Percentiles rank a stretch among this genome's conserved stretches.
Evolutionary conservation across 2,797 vertebrate genomes (phyloP).

Genomic region (Neoniphon sammara): DNA sequence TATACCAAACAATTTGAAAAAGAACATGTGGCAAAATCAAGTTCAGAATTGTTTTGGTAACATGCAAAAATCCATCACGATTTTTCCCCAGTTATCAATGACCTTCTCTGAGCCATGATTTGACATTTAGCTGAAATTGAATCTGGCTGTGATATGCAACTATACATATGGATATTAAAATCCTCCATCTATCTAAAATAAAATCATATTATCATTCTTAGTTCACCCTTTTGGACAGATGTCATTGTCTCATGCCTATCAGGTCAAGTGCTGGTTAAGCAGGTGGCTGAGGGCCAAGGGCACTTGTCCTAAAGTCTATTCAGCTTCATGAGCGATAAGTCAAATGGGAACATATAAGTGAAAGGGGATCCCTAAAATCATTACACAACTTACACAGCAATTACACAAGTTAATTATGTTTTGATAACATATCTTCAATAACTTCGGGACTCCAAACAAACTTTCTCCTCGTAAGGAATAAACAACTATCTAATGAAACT

Average conservation of each 20-base stretch:
- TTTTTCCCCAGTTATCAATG: slow-evolving; percentile 68
- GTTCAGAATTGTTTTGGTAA: slow-evolving; percentile 57
- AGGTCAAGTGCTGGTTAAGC: slow-evolving; percentile 58
- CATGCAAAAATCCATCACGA: slow-evolving; percentile 59
- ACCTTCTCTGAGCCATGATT: slow-evolving; percentile 70
- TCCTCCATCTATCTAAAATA: slow-evolving; percentile 60
- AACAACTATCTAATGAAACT: slow-evolving; percentile 21
- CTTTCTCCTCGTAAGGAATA: not conserved
- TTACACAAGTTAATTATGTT: not conserved
- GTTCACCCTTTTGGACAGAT: slow-evolving; percentile 72
- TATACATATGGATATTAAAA: slow-evolving; percentile 67
- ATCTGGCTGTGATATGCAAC: slow-evolving; percentile 69
- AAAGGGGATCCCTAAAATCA: slow-evolving; percentile 8
- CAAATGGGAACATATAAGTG: slow-evolving; percentile 1
- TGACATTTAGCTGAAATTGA: slow-evolving; percentile 79
- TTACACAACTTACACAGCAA: not conserved
- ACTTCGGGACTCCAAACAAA: not conserved
- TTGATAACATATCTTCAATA: not conserved
- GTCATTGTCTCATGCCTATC: slow-evolving; percentile 65
- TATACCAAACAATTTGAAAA: slow-evolving; percentile 25
- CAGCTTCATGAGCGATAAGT: slow-evolving; percentile 19
- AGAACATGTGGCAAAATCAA: slow-evolving; percentile 42
- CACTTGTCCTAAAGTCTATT: slow-evolving; percentile 38
- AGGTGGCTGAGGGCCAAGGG: slow-evolving; percentile 50
- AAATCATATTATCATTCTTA: slow-evolving; percentile 55